Conservation (phyloP, 64 coral and sea anemone species). For the Pachyseris speciosa region DNA sequence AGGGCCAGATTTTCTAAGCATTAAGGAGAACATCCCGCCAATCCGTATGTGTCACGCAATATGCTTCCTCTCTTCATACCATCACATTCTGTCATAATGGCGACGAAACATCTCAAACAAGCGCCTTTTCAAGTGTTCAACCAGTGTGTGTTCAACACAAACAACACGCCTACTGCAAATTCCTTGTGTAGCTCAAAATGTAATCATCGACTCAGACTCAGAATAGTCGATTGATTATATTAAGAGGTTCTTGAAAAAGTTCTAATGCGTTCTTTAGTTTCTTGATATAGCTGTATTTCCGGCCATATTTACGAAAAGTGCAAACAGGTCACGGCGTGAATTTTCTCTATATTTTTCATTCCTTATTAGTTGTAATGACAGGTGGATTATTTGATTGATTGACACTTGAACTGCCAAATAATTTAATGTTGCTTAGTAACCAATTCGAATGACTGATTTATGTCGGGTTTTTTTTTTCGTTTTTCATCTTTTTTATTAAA, state of each 20-base stretch:
- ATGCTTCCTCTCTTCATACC: neutral
- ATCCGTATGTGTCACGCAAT: neutral
- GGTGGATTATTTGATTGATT: no score
- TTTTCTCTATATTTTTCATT: no score
- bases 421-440: no score
- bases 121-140: conserved; percentile 44
- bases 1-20: neutral
- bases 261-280: neutral
- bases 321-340: no score
- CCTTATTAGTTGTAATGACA: no score
- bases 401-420: no score
- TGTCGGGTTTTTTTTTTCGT: no score
- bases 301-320: no score
- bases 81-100: neutral
- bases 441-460: no score
- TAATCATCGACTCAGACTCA: conserved; percentile 10
- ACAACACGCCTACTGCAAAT: neutral
- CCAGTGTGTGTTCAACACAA: conserved; percentile 30
- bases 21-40: neutral
- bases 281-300: no score
- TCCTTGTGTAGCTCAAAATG: neutral
- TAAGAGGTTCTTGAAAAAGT: neutral
- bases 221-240: neutral
- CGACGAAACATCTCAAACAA: conserved; percentile 30
- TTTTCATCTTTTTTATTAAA: no score